Percentiles rank a stretch among this genome's conserved stretches.
Evolutionary conservation across 2,888 invertebrate genomes (phyloP).

Genomic region (Diadromus collaris): DNA sequence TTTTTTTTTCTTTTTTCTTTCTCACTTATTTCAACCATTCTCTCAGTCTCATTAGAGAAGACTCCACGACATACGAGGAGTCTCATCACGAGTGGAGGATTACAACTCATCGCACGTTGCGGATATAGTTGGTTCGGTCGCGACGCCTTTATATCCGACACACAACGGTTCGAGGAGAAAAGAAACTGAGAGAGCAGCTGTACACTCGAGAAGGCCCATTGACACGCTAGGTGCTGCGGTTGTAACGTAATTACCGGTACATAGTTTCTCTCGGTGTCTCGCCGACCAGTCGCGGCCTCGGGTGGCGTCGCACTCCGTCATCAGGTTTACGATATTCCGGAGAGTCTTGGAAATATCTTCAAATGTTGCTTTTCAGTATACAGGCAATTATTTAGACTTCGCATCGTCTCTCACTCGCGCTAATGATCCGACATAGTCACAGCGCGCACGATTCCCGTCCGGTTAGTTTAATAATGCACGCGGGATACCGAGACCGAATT

Average conservation of each 20-base stretch:
- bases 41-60: conserved; percentile 49
- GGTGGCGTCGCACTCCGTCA: conserved; percentile 20
- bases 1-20: neutral
- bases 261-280: conserved; percentile 23
- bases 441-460: conserved; percentile 37
- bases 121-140: conserved; percentile 41
- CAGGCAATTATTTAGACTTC: conserved; percentile 37
- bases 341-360: conserved; percentile 18
- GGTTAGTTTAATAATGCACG: conserved; percentile 31
- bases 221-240: conserved; percentile 54
- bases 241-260: conserved; percentile 53
- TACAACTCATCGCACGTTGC: conserved; percentile 52
- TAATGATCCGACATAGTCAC: conserved; percentile 36
- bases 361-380: conserved; percentile 33
- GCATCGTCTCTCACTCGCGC: conserved; percentile 19
- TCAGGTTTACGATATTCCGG: conserved; percentile 25
- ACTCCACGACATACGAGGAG: conserved; percentile 44
- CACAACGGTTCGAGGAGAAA: conserved; percentile 29
- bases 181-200: conserved; percentile 17
- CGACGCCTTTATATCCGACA: conserved; percentile 39
- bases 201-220: conserved; percentile 26
- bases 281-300: conserved; percentile 3
- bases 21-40: conserved; percentile 18
- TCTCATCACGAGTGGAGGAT: conserved; percentile 51
- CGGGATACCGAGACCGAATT: conserved; percentile 24